Evolutionary conservation across 2,797 vertebrate genomes (phyloP), one percentile per base, ranked within the genome.

Genomic region (Peromyscus melanophrys): DNA sequence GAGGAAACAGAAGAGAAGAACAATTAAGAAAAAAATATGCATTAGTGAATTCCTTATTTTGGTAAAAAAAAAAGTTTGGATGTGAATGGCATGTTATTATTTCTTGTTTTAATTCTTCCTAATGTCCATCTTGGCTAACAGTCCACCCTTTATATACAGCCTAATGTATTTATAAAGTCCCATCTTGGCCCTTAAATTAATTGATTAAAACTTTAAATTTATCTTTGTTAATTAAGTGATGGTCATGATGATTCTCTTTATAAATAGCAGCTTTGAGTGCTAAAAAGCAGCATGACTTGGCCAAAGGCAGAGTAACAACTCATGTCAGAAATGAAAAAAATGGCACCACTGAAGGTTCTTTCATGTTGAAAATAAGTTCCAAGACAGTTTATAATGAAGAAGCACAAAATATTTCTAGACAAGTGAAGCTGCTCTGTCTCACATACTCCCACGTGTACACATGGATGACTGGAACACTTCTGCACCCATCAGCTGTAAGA

Each of bases 21-120:
- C 3, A 76, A 43, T 29, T 13, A 57, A 21, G 83, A 40, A 37
- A 37, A 29, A 82, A 61, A 65, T 49, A 17, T 52, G 43, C 1
- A 65, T 40, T 46, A 77, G 21, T 17, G 25, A 55, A 80, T 63
- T 96, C 17, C 17, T 89, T 73, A 57, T 46, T 94, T 94, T 85
- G 14, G 23, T 59, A 52, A 76, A 75, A 90, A 73, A 73, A 77
- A 78, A 0, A 52, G 46, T 49, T 78, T 4, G 10, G 6, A 80
- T 86, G 13, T 67, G 40, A 43, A 71, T 71, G 11, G 49, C 34
- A 40, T 46, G 43, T 63, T 61, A 37, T 40, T 59, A 40, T 71
- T 27, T 89, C 67, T 71, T 65, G 31, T 82, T 73, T 94, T 78
- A 75, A 34, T 37, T 43, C 12, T 19, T 40, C 7, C 25, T 52